A percentile compares a stretch with the other conserved stretches of the same genome.
Evolutionary conservation across 2,797 vertebrate genomes (phyloP).

Genomic region (Garrulus glandarius): DNA sequence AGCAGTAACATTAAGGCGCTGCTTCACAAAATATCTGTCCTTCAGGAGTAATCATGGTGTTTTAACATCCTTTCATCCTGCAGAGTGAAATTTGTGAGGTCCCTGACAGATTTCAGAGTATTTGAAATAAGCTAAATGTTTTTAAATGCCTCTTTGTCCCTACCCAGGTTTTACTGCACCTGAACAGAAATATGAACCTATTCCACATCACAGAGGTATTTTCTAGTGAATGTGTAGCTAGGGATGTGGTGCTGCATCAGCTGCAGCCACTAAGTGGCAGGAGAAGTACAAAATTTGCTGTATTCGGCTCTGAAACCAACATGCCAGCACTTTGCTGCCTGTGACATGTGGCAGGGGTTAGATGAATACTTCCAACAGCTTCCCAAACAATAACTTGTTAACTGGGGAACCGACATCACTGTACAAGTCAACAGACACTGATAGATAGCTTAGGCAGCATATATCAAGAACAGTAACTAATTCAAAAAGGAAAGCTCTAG

Average conservation of each 20-base stretch:
- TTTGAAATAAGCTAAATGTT: neutral
- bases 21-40: neutral
- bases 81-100: neutral
- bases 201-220: neutral
- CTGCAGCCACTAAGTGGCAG: conserved; percentile 51
- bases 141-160: neutral
- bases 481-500: neutral
- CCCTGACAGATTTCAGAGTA: neutral
- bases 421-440: neutral
- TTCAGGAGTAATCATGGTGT: neutral
- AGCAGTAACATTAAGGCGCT: neutral
- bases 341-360: neutral
- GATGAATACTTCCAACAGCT: neutral
- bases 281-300: neutral
- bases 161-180: neutral
- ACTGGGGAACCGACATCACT: neutral
- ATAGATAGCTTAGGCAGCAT: neutral
- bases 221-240: fast-evolving
- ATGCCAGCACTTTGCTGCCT: neutral
- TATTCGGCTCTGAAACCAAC: neutral
- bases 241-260: neutral
- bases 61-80: neutral
- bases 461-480: neutral
- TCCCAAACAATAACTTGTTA: neutral
- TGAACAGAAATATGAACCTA: neutral